phyloP scores from a whole-genome alignment of 2,888 invertebrate species.

The Kryphioiulus occultus region DNA sequence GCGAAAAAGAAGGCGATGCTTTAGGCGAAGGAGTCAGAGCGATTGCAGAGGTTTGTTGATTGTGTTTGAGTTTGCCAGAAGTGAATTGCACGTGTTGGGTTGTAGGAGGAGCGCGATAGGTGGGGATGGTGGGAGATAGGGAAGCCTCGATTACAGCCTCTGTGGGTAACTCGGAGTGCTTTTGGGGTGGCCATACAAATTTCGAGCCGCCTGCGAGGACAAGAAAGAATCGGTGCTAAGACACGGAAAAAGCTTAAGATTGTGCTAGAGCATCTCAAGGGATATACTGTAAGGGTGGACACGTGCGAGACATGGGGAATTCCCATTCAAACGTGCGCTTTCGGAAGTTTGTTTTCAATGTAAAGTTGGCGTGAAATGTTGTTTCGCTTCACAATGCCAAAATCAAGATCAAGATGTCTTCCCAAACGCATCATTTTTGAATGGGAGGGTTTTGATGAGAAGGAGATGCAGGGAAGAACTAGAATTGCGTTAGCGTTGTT shows the following conservation, averaged over 20 bases:
- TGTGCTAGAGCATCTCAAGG: background rate
- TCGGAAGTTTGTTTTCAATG: too few relatives aligned
- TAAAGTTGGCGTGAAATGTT: too few relatives aligned
- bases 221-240: slow-evolving; percentile 45
- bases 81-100: slow-evolving; percentile 60
- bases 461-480: too few relatives aligned
- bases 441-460: too few relatives aligned
- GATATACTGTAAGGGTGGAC: background rate
- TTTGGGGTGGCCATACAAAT: slow-evolving; percentile 55
- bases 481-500: too few relatives aligned
- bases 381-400: too few relatives aligned
- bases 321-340: background rate
- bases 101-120: slow-evolving; percentile 57
- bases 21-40: slow-evolving; percentile 55
- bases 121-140: slow-evolving; percentile 54
- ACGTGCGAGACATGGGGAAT: background rate
- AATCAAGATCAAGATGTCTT: too few relatives aligned
- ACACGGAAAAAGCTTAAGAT: slow-evolving; percentile 43
- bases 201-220: slow-evolving; percentile 53
- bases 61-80: slow-evolving; percentile 55
- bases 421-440: too few relatives aligned
- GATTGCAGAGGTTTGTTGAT: slow-evolving; percentile 58
- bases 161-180: slow-evolving; percentile 46
- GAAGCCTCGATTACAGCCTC: slow-evolving; percentile 50
- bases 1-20: slow-evolving; percentile 62